These are phyloP conservation scores for Octonoba sinensis DNA, from an alignment of 2,888 invertebrate genomes.

Conservation along the genomic window DNA sequence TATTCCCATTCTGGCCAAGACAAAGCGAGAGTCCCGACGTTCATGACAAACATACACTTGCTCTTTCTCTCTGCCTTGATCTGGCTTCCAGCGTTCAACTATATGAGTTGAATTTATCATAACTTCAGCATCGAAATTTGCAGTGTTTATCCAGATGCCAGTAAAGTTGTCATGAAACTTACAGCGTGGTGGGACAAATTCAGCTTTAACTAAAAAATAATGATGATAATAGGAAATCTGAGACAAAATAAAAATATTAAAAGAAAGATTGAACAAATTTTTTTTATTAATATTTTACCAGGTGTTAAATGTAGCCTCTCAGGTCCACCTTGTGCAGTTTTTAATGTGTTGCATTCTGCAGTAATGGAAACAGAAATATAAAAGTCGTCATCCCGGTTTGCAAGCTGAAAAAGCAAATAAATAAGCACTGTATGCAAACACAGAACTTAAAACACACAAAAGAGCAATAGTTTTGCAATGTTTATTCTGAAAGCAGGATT, in stretches of 20 bases:
- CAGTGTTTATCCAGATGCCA: conserved; percentile 97
- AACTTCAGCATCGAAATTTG: conserved; percentile 95
- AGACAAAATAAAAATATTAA: background rate
- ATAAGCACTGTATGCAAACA: conserved; percentile 1
- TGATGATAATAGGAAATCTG: background rate
- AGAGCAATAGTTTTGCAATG: too few relatives aligned
- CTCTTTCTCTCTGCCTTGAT: conserved; percentile 84
- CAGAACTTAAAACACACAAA: background rate
- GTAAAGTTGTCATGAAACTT: conserved; percentile 92
- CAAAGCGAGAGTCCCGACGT: conserved; percentile 84
- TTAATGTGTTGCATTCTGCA: conserved; percentile 91
- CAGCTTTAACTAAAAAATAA: conserved; percentile 77
- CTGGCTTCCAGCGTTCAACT: conserved; percentile 94
- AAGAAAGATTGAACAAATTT: background rate
- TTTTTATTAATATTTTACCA: conserved; percentile 73
- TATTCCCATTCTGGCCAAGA: conserved; percentile 96
- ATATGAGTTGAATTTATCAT: conserved; percentile 96
- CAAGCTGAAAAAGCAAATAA: conserved; percentile 73
- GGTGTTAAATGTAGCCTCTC: conserved; percentile 88
- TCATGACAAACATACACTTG: conserved; percentile 94
- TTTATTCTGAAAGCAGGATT: too few relatives aligned
- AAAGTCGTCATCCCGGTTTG: conserved; percentile 93
- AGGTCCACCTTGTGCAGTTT: conserved; percentile 93
- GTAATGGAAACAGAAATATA: conserved; percentile 93
- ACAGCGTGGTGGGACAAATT: conserved; percentile 91